Evolutionary conservation across 1,140 invertebrate genomes (phyloP).

Genomic region (Drosophila seguyi): DNA sequence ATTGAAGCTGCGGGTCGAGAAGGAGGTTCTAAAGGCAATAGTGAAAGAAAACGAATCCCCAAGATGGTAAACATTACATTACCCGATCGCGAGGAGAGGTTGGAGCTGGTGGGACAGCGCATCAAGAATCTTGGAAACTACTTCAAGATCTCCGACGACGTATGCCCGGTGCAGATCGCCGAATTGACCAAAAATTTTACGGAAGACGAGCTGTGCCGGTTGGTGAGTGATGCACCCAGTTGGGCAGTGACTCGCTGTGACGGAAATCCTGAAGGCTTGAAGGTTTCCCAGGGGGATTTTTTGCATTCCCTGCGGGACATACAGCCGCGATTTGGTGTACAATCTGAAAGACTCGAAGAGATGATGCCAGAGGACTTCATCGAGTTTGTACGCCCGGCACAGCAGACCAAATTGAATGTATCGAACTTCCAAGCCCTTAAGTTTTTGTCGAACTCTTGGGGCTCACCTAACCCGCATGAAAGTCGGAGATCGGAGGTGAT

Average conservation of each 20-base stretch:
- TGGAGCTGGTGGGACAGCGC: slow-evolving; percentile 1
- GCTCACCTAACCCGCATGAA: neutral
- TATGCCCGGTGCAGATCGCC: slow-evolving; percentile 94
- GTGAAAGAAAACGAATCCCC: too few relatives aligned
- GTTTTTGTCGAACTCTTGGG: neutral
- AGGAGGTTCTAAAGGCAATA: neutral
- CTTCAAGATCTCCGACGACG: slow-evolving; percentile 95
- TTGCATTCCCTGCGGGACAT: slow-evolving; percentile 97
- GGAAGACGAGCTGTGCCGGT: slow-evolving; percentile 98
- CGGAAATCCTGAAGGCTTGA: slow-evolving; percentile 90
- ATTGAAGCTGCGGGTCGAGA: neutral
- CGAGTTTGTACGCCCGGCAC: neutral
- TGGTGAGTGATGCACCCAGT: slow-evolving; percentile 97
- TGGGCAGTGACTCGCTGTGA: slow-evolving; percentile 90
- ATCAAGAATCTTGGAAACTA: slow-evolving; percentile 85
- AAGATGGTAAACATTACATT: slow-evolving; percentile 6
- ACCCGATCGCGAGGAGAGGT: slow-evolving; percentile 1
- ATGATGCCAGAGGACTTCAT: slow-evolving; percentile 92
- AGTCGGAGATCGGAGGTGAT: too few relatives aligned
- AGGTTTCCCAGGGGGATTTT: slow-evolving; percentile 94
- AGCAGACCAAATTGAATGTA: neutral
- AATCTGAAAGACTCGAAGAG: slow-evolving; percentile 93
- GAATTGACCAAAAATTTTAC: slow-evolving; percentile 98
- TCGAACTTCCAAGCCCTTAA: neutral
- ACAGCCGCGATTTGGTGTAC: slow-evolving; percentile 97